Base-by-base conservation (phyloP, 1,140 invertebrate genomes). In the Bombus pyrosoma region DNA sequence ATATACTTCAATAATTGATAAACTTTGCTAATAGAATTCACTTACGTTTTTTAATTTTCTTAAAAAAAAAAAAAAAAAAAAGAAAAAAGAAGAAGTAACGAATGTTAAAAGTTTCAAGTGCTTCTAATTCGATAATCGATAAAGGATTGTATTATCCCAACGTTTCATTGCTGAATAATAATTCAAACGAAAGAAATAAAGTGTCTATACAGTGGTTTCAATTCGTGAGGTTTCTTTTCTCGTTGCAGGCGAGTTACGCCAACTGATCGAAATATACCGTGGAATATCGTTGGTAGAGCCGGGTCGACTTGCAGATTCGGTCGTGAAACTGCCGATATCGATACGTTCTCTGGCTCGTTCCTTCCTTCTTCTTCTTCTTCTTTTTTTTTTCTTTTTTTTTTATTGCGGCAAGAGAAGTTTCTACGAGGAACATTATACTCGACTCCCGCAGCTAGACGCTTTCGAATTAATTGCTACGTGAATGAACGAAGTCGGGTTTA, bases 381-480 rank as follows among this genome's bases (percentile, higher is more conserved):
- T 62, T 13, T 62, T 13, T 13, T 64, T 13, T 62, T 13, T 4
- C 13, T n/a, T 12, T n/a, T 32, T 2, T 66, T 9, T 2, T 32
- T 22, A 15, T 22, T 4, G 9, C 32, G 37, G 41, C 37, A 25
- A 22, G 9, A 53, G 37, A 68, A 69, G 77, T 79, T 79, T 47
- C 64, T 69, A 47, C 47, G 68, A 5, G 57, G n/a, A 66, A n/a
- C 39, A 47, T 59, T 57, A 47, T 41, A 47, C 22, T 39, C 57
- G 39, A 41, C 68, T 78, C 57, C 69, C 1, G 25, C 28, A 22
- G 62, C 80, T 81, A 71, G 76, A 66, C 69, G 77, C 87, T 84
- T 87, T 87, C 83, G 85, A 75, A 90, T 91, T 88, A 91, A 89
- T 86, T 84, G 80, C 72, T 78, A 85, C 81, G 77, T 88, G 86